Evolutionary conservation across 2,888 invertebrate genomes (phyloP).

Genomic region (Stegophylla sp.): DNA sequence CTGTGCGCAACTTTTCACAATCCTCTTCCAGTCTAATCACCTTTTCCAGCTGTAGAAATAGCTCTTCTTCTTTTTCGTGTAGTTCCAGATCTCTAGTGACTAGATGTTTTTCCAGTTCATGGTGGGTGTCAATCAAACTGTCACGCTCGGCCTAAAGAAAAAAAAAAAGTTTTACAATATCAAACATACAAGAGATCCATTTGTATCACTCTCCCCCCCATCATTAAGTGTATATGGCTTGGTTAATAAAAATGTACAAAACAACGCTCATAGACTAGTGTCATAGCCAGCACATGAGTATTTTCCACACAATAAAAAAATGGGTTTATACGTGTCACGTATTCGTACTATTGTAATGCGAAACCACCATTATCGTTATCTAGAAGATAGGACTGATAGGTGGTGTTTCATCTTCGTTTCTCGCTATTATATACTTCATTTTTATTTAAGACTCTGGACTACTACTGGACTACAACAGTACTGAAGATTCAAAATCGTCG

Average conservation of each 20-base stretch:
- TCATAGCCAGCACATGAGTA: not conserved
- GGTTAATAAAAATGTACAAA: not conserved
- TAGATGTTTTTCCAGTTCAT: conserved; percentile 67
- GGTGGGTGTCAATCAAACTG: conserved; percentile 68
- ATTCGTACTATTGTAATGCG: conserved; percentile 17
- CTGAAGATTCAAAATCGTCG: not conserved
- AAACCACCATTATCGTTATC: not conserved
- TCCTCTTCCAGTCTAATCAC: conserved; percentile 71
- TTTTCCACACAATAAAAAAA: conserved; percentile 17
- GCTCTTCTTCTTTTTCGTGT: conserved; percentile 71
- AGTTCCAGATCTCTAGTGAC: conserved; percentile 69
- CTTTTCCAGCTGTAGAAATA: conserved; percentile 70
- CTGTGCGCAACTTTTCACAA: conserved; percentile 68
- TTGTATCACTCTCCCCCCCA: not conserved
- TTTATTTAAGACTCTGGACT: not conserved
- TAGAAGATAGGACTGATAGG: conserved; percentile 5
- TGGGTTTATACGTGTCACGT: conserved; percentile 42
- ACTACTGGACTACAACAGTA: not conserved
- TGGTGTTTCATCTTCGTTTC: conserved; percentile 7
- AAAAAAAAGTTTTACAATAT: too few relatives aligned
- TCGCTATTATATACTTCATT: not conserved
- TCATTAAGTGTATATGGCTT: not conserved
- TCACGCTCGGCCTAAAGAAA: conserved; percentile 69
- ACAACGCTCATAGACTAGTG: conserved; percentile 2
- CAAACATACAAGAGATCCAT: not conserved